Percentiles rank a stretch among this genome's conserved stretches.
Evolutionary conservation across 2,888 invertebrate species (phyloP).

Genomic region (Microctonus hyperodae): DNA sequence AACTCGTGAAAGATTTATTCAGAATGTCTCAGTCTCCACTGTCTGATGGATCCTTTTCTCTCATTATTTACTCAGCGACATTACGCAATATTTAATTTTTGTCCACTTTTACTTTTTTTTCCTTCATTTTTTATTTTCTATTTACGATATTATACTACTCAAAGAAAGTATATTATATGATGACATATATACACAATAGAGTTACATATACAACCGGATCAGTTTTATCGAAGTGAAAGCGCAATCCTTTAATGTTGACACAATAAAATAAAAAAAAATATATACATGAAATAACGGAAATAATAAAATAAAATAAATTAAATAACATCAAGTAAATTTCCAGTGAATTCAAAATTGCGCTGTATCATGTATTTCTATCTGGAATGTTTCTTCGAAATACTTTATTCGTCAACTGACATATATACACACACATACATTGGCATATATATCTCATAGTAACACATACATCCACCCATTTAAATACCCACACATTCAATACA

Average conservation of each 20-base stretch:
- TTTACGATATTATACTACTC: too few relatives aligned
- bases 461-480: background rate
- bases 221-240: constrained; percentile 23
- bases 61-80: background rate
- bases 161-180: background rate
- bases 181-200: background rate
- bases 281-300: background rate
- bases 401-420: too few relatives aligned
- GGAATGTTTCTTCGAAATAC: background rate
- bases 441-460: background rate
- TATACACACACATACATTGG: background rate
- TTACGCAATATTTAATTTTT: background rate
- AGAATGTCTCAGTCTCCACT: background rate
- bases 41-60: background rate
- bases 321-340: background rate
- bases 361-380: background rate
- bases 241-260: constrained; percentile 15
- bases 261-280: background rate
- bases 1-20: background rate
- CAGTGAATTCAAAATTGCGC: background rate
- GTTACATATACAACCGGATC: background rate
- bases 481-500: background rate
- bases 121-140: background rate
- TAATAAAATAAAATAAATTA: background rate
- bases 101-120: background rate